Evolutionary conservation across 1,140 invertebrate genomes (phyloP).

Genomic region (Trichomalopsis sarcophagae): DNA sequence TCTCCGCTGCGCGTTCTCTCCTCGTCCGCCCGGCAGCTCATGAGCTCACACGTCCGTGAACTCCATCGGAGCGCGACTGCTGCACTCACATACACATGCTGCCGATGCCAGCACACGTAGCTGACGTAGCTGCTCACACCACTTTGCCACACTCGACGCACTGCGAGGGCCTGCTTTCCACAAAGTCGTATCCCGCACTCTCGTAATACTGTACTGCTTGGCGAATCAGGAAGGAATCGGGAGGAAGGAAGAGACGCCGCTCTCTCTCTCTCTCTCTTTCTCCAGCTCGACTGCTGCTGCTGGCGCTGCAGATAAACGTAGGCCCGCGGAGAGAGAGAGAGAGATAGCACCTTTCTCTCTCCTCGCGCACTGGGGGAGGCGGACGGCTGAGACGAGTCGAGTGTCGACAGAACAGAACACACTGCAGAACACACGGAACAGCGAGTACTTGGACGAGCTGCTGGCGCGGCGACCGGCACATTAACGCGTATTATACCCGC

Average conservation of each 20-base stretch:
- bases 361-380: neutral
- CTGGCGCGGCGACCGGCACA: constrained; percentile 66
- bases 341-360: neutral
- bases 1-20: neutral
- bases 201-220: no score
- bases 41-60: constrained; percentile 34
- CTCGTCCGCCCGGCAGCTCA: constrained; percentile 7
- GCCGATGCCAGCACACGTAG: neutral
- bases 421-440: no score
- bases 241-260: neutral
- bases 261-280: neutral
- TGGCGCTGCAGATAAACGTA: neutral
- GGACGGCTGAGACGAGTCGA: neutral
- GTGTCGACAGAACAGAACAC: no score
- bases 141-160: neutral
- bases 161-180: neutral
- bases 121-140: neutral
- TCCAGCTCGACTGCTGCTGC: neutral
- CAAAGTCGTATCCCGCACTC: neutral
- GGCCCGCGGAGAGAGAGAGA: neutral
- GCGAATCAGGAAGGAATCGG: neutral
- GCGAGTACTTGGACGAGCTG: constrained; percentile 42
- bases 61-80: constrained; percentile 36
- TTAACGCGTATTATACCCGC: constrained; percentile 63
- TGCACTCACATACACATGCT: constrained; percentile 14